A percentile compares a stretch with the other conserved stretches of the same genome.
Evolutionary conservation across 2,888 invertebrate species (phyloP).

Genomic region (Apoda limacodes): DNA sequence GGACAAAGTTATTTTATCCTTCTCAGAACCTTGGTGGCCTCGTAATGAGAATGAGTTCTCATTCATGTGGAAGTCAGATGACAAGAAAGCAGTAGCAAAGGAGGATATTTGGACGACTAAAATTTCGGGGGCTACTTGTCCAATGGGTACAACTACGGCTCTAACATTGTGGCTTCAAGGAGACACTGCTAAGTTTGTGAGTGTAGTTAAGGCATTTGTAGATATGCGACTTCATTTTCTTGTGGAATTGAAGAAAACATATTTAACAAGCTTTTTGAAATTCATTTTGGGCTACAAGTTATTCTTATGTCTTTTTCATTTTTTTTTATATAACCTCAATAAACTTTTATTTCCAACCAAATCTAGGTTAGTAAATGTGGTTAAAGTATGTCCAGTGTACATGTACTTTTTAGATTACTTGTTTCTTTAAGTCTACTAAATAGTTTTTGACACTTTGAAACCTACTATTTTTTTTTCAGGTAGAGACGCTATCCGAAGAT

Average conservation of each 20-base stretch:
- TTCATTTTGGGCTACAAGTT: no score
- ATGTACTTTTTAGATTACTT: no score
- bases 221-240: no score
- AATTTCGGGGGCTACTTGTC: constrained; percentile 37
- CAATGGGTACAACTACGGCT: constrained; percentile 19
- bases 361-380: not conserved
- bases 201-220: no score
- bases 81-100: constrained; percentile 2
- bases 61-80: constrained; percentile 12
- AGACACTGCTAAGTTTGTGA: constrained; percentile 18
- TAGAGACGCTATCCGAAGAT: constrained; percentile 45
- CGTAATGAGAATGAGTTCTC: constrained; percentile 6
- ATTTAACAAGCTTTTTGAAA: no score
- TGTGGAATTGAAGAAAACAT: no score
- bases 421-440: no score
- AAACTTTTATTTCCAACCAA: no score
- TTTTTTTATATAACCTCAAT: no score
- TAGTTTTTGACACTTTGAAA: no score
- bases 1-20: constrained; percentile 75
- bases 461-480: constrained; percentile 26
- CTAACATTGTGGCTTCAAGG: constrained; percentile 24
- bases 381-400: no score
- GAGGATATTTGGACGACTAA: constrained; percentile 13
- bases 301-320: no score
- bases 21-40: constrained; percentile 73